phyloP scores from a whole-genome alignment of 2,888 invertebrate genomes.

The Parnassius orleans region DNA sequence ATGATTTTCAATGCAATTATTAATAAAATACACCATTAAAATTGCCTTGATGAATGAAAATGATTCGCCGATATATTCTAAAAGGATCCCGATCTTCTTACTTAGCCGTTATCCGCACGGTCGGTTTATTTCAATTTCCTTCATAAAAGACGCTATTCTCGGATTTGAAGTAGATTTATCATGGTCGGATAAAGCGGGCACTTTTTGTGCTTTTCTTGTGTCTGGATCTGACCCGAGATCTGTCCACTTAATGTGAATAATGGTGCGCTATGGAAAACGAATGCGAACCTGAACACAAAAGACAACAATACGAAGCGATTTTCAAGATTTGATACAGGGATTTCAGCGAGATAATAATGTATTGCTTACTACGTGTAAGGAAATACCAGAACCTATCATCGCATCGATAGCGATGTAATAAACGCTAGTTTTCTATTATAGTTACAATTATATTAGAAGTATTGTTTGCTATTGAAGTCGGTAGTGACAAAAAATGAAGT shows the following conservation, averaged over 20 bases:
- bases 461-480: not conserved
- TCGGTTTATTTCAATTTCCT: constrained; percentile 82
- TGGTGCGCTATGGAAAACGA: constrained; percentile 81
- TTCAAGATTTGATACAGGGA: constrained; percentile 76
- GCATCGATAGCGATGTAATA: not conserved
- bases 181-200: constrained; percentile 81
- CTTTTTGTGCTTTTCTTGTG: constrained; percentile 81
- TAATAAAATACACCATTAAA: constrained; percentile 15
- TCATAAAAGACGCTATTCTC: constrained; percentile 82
- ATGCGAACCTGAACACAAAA: constrained; percentile 71
- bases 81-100: constrained; percentile 78
- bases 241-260: constrained; percentile 82
- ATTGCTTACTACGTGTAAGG: constrained; percentile 41
- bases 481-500: too few species aligned
- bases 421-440: not conserved
- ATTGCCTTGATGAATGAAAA: constrained; percentile 70
- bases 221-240: constrained; percentile 81
- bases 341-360: constrained; percentile 63
- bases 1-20: constrained; percentile 7
- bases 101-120: constrained; percentile 81
- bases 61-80: constrained; percentile 78
- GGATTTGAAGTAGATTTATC: constrained; percentile 82
- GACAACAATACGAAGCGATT: constrained; percentile 79
- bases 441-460: not conserved
- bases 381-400: constrained; percentile 11